phyloP scores from a whole-genome alignment of 2,113 vertebrate genomes.

The Silurus glanis region DNA sequence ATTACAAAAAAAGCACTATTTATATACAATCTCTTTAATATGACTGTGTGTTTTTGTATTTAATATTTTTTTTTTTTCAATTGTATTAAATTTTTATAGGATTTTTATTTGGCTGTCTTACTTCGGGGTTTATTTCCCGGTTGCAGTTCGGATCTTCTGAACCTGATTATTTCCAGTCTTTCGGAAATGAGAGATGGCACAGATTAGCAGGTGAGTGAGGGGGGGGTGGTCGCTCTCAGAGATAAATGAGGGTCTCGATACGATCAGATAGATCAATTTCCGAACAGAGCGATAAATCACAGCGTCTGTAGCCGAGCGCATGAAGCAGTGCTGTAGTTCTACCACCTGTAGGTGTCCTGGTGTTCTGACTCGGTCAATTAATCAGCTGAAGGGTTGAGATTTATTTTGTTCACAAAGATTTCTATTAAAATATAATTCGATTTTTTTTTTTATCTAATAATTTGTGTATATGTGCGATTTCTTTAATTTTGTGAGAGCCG shows the following conservation, averaged over 20 bases:
- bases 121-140: not conserved
- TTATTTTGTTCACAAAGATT: not conserved
- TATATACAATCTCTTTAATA: not conserved
- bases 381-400: conserved; percentile 11
- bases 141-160: not conserved
- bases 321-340: too few species aligned
- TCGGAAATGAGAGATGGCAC: conserved; percentile 16
- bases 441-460: not conserved
- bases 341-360: not conserved
- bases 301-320: not conserved
- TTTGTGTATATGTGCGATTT: not conserved
- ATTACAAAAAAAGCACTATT: not conserved
- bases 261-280: conserved; percentile 5
- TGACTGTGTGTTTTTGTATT: not conserved
- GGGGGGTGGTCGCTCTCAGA: not conserved
- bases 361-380: not conserved
- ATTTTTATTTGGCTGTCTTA: not conserved
- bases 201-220: not conserved
- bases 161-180: not conserved
- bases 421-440: not conserved
- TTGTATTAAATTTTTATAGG: not conserved
- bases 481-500: not conserved
- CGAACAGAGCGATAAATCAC: not conserved
- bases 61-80: not conserved
- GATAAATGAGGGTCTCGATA: conserved; percentile 3